Evolutionary conservation across 2,113 vertebrate species (phyloP), one percentile per base, ranked within the genome.

Genomic region (Xiphophorus couchianus): DNA sequence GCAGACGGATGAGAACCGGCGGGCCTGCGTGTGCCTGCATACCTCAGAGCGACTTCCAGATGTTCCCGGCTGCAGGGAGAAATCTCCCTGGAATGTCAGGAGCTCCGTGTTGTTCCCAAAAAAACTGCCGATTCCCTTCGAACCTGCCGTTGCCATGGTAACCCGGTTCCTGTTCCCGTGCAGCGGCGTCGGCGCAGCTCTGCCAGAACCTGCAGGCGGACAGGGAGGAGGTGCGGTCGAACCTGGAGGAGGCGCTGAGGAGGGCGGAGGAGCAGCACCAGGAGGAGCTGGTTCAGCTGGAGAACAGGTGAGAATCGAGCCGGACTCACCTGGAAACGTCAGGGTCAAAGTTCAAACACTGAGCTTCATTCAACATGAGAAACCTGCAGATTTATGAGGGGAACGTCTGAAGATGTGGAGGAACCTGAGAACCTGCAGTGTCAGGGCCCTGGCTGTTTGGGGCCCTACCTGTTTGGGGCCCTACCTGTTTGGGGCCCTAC

Each of bases 131-230:
- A 2, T n/a, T 10, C 10, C 51, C 3, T 7, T 22, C 8, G 7
- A 25, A 54, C 17, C 17, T n/a, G 17, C 51, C 7, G 51, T 58
- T 6, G 22, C 17, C 22, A 25, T 22, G 22, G 8, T 44, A 13
- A n/a, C 35, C 66, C n/a, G 33, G 19, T 17, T 66, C n/a, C 33
- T 62, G 60, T 39, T 71, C 44, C 48, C 25, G 10, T n/a, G 74
- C 82, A 96, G 96, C 94, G n/a, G 89, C 86, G 0, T 93, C 96
- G 27, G 90, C 95, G 2, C 91, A 93, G 70, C 92, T 94, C 74
- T 97, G 95, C 69, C 94, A 96, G 87, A 94, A 93, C 66, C 93
- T 98, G 86, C 94, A 96, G 90, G 94, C 91, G 92, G 96, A 97
- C 82, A 95, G 95, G 87, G 95, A 95, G 82, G 97, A 97, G 87